phyloP scores from a whole-genome alignment of 2,797 vertebrate species.

The Danio choprae region DNA sequence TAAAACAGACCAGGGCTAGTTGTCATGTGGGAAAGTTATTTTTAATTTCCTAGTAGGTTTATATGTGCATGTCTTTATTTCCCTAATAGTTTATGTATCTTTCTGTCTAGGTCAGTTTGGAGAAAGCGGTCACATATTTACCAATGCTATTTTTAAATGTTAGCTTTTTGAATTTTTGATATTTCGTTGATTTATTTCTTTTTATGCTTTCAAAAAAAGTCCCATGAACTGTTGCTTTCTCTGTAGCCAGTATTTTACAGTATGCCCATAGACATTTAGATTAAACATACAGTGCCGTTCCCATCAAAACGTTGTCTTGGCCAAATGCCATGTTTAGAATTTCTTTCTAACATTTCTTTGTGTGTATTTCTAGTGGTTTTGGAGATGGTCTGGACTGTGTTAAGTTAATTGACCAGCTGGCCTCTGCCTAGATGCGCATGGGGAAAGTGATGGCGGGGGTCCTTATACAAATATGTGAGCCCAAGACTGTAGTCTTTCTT shows the following conservation, averaged over 20 bases:
- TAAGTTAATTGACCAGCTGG: constrained; percentile 18
- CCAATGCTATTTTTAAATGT: not conserved
- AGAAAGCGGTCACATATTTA: not conserved
- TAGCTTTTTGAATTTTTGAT: not conserved
- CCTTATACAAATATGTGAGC: constrained; percentile 10
- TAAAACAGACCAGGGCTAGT: not conserved
- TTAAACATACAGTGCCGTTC: not conserved
- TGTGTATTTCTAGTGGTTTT: not conserved
- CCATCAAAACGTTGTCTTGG: constrained; percentile 10
- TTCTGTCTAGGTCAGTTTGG: not conserved
- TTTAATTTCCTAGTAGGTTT: not conserved
- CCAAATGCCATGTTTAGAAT: constrained; percentile 18
- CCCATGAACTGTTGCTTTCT: not conserved
- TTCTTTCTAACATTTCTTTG: not conserved
- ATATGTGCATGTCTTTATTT: not conserved
- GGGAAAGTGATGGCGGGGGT: not conserved
- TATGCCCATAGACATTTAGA: not conserved
- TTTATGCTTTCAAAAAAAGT: not conserved
- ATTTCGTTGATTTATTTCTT: not conserved
- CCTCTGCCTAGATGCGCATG: not conserved
- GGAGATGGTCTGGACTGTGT: constrained; percentile 17
- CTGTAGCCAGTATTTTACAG: not conserved
- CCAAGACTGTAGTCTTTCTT: constrained; percentile 6
- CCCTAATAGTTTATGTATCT: not conserved
- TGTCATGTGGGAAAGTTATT: not conserved